phyloP scores from a whole-genome alignment of 2,888 invertebrate genomes.

The Melanotus villosus region DNA sequence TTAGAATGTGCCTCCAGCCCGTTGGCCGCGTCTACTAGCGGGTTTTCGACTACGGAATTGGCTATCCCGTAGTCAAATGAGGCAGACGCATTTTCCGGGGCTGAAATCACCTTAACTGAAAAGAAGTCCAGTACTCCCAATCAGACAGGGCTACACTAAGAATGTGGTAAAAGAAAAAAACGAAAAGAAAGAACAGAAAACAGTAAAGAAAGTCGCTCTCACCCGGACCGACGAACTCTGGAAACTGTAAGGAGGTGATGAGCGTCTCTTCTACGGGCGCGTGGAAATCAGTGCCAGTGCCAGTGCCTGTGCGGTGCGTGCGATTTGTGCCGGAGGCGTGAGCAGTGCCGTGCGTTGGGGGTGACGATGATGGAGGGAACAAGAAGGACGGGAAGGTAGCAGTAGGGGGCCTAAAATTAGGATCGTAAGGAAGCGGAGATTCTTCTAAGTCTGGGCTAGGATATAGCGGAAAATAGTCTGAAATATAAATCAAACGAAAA shows the following conservation, averaged over 20 bases:
- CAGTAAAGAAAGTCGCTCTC: slow-evolving; percentile 58
- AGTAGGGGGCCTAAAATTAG: slow-evolving; percentile 71
- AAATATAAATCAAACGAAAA: slow-evolving; percentile 68
- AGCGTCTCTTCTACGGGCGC: slow-evolving; percentile 68
- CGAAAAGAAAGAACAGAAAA: slow-evolving; percentile 41
- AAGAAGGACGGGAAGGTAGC: slow-evolving; percentile 75
- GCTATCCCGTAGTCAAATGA: slow-evolving; percentile 70
- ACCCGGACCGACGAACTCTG: slow-evolving; percentile 64
- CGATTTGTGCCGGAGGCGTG: slow-evolving; percentile 65
- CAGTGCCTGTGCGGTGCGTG: slow-evolving; percentile 65
- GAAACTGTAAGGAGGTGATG: slow-evolving; percentile 66
- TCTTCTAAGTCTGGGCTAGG: slow-evolving; percentile 74
- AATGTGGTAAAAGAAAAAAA: slow-evolving; percentile 42
- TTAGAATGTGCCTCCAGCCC: slow-evolving; percentile 70
- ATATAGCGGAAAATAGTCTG: slow-evolving; percentile 72
- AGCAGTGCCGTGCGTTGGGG: slow-evolving; percentile 65
- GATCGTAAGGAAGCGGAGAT: slow-evolving; percentile 67
- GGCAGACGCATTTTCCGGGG: slow-evolving; percentile 72
- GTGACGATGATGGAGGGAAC: slow-evolving; percentile 69
- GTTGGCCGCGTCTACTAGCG: slow-evolving; percentile 72
- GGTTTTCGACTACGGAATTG: slow-evolving; percentile 74
- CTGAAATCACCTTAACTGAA: slow-evolving; percentile 75
- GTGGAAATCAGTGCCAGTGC: slow-evolving; percentile 63
- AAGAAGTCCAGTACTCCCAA: slow-evolving; percentile 64
- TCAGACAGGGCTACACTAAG: slow-evolving; percentile 54